Base-by-base conservation (phyloP, 2,797 vertebrate species). In the Intellagama lesueurii region DNA sequence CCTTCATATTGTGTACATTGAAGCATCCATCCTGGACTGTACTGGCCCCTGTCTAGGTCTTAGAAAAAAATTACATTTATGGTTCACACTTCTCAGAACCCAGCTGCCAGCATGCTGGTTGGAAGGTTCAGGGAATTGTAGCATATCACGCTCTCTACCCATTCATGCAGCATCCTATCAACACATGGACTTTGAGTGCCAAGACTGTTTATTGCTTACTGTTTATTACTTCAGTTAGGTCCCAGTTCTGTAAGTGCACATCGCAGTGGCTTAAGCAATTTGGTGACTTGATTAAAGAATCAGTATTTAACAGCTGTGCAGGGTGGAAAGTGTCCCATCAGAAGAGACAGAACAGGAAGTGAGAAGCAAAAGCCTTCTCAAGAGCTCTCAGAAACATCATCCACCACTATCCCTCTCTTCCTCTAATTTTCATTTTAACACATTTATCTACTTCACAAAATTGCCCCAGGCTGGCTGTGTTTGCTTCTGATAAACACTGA, bases 151-250 rank as follows among this genome's bases (percentile, higher is more conserved):
- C 66, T 90, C 66, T 32, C 60, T n/a, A 44, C 14, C 1, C 0
- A 49, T 26, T 0, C 0, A 70, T 83, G 40, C 16, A 14, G 2
- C 0, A 52, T n/a, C 72, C 49, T 0, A 1, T 22, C 52, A 72
- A 30, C 11, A 11, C 7, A 44, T 64, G 68, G 56, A 52, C 0
- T 1, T 82, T 1, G 4, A 52, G 73, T 93, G 91, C 92, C 92
- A 87, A 85, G 88, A 40, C 40, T 40, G 40, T 40, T 40, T 40
- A 73, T 87, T 90, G 83, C 88, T 35, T 87, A 19, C 7, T 69
- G 30, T 90, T 93, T 72, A 26, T 68, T 76, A 66, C 0, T 5
- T 82, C 35, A 28, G 80, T 90, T 79, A 64, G 89, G 47, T 89
- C 87, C 64, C 77, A 0, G 0, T 56, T 78, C 52, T 73, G 16